Conservation (phyloP, 2,113 vertebrate genomes). For the Eonycteris spelaea region DNA sequence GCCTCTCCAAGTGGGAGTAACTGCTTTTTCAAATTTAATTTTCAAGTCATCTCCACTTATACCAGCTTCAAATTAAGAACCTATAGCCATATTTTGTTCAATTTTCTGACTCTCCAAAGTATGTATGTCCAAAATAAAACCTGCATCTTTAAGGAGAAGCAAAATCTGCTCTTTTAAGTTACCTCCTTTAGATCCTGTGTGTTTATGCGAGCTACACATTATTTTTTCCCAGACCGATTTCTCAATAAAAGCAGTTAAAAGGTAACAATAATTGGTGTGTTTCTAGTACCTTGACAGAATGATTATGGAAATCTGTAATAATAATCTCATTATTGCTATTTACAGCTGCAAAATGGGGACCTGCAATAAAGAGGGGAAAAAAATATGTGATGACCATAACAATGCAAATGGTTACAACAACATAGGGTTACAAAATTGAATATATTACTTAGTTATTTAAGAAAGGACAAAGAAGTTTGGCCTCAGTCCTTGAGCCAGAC, state of each 20-base stretch:
- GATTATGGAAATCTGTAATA: slow-evolving; percentile 98
- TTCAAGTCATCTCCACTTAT: slow-evolving; percentile 4
- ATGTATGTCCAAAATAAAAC: neutral
- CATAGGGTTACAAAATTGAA: neutral
- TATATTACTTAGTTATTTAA: neutral
- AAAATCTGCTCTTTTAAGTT: neutral
- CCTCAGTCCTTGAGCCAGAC: neutral
- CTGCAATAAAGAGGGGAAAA: slow-evolving; percentile 79
- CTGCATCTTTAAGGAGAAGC: neutral
- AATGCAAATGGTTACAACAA: neutral
- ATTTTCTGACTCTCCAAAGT: neutral
- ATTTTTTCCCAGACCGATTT: neutral
- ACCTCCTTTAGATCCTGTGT: neutral
- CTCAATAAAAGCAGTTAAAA: slow-evolving; percentile 2
- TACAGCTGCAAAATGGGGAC: slow-evolving; percentile 95
- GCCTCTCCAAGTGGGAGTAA: slow-evolving; percentile 1
- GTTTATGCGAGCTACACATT: neutral
- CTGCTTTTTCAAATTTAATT: neutral
- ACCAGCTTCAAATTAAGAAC: slow-evolving; percentile 7
- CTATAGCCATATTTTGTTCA: neutral
- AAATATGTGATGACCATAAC: neutral
- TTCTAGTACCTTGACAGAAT: slow-evolving; percentile 94
- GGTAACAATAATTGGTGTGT: neutral
- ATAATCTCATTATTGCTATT: slow-evolving; percentile 99
- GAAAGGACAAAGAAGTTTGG: neutral